Conservation (phyloP, 2,888 invertebrate species). For the Callinectes sapidus region DNA sequence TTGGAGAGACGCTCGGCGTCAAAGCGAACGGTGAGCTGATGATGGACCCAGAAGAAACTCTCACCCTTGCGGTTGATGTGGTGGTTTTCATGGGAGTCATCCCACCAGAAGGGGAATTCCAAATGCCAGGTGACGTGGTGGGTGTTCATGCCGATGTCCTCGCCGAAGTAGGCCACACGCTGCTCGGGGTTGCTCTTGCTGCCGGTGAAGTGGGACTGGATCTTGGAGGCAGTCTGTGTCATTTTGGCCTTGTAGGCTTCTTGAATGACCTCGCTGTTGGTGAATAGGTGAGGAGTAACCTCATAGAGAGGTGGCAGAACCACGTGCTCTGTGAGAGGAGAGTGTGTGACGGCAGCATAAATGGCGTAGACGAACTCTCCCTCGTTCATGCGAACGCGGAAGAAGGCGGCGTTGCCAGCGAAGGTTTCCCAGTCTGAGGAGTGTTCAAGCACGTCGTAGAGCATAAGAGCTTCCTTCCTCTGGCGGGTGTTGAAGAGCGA, state of each 20-base stretch:
- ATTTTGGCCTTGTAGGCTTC: conserved; percentile 75
- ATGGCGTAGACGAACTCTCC: conserved; percentile 82
- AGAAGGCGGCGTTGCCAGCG: conserved; percentile 77
- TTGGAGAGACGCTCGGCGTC: conserved; percentile 86
- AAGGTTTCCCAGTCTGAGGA: conserved; percentile 67
- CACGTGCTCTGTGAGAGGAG: conserved; percentile 76
- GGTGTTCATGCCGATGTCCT: conserved; percentile 83
- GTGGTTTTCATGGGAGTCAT: conserved; percentile 52
- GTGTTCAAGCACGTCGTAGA: conserved; percentile 72
- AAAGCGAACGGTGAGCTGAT: conserved; percentile 77
- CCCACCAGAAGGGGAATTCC: conserved; percentile 72
- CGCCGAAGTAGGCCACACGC: conserved; percentile 82
- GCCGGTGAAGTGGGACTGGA: conserved; percentile 74
- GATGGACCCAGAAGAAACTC: conserved; percentile 80
- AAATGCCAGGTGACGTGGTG: conserved; percentile 78
- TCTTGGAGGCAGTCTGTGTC: conserved; percentile 73
- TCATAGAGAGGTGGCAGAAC: conserved; percentile 83
- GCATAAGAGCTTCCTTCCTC: conserved; percentile 73
- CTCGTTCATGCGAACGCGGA: conserved; percentile 82
- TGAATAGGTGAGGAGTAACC: conserved; percentile 82
- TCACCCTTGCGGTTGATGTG: conserved; percentile 74
- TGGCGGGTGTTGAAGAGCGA: conserved; percentile 73
- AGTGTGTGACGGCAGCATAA: conserved; percentile 80
- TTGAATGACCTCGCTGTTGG: conserved; percentile 80
- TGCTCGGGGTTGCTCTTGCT: conserved; percentile 79